Evolutionary conservation across 2,797 vertebrate species (phyloP).

Genomic region (Thalassophryne amazonica): DNA sequence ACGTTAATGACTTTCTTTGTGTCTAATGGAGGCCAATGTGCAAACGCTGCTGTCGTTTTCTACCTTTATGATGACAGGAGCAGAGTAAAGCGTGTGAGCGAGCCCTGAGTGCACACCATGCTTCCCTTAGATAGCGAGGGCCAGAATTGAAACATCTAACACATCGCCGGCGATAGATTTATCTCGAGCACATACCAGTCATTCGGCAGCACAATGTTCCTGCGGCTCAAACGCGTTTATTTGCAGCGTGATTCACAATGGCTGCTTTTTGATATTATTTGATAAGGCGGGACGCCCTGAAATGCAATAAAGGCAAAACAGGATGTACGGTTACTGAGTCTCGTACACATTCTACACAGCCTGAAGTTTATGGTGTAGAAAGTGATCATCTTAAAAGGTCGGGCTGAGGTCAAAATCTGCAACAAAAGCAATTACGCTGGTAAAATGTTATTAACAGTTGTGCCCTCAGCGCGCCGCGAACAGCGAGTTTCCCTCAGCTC

Average conservation of each 20-base stretch:
- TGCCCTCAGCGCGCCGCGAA: slow-evolving; percentile 1
- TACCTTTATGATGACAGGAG: slow-evolving; percentile 52
- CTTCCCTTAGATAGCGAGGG: slow-evolving; percentile 53
- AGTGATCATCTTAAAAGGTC: slow-evolving; percentile 35
- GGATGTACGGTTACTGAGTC: slow-evolving; percentile 21
- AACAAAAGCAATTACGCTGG: slow-evolving; percentile 43
- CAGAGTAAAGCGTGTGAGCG: slow-evolving; percentile 33
- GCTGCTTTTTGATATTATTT: slow-evolving; percentile 38
- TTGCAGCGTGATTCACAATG: slow-evolving; percentile 35
- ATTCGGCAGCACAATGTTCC: slow-evolving; percentile 2
- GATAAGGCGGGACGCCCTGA: slow-evolving; percentile 29
- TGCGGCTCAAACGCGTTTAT: slow-evolving; percentile 15
- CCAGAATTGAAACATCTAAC: slow-evolving; percentile 51
- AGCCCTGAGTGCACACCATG: slow-evolving; percentile 27
- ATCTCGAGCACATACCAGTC: slow-evolving; percentile 38
- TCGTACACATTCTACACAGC: slow-evolving; percentile 31
- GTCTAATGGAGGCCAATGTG: slow-evolving; percentile 11
- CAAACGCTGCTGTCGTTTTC: slow-evolving; percentile 46
- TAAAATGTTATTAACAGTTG: slow-evolving; percentile 41
- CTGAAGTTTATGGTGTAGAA: background rate
- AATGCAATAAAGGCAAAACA: slow-evolving; percentile 20
- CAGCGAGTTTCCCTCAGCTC: slow-evolving; percentile 3
- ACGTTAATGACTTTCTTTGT: slow-evolving; percentile 40
- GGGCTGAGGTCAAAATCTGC: slow-evolving; percentile 29
- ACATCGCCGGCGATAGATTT: slow-evolving; percentile 43